These are phyloP conservation scores for Parazoanthus atlanticus DNA, from an alignment of 92 coral and sea anemone species.

Conservation along the genomic window DNA sequence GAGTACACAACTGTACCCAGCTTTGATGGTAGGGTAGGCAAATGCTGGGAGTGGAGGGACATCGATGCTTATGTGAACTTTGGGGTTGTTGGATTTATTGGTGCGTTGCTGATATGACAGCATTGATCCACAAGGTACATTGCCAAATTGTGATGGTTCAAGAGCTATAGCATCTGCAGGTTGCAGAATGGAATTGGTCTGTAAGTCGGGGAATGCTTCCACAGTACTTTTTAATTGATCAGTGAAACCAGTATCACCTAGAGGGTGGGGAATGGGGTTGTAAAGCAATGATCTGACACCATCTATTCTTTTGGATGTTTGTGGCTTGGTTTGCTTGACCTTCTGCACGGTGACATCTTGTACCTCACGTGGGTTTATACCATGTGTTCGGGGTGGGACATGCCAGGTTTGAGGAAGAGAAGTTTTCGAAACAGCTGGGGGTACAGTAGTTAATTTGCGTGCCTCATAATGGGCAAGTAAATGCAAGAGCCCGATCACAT, in stretches of 20 bases:
- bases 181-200: no score
- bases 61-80: no score
- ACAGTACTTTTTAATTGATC: background rate
- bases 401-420: background rate
- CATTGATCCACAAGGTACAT: no score
- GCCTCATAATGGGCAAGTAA: conserved; percentile 1
- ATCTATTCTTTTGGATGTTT: background rate
- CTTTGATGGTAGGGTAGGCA: no score
- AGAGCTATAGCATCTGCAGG: no score
- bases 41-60: no score
- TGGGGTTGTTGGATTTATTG: no score
- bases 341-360: background rate
- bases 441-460: background rate
- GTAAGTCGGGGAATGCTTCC: no score
- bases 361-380: background rate
- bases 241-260: background rate
- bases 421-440: background rate
- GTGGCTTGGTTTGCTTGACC: background rate
- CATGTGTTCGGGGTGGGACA: background rate
- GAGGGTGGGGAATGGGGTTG: background rate
- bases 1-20: no score
- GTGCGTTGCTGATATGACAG: no score
- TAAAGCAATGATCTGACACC: background rate
- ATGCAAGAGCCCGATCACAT: background rate
- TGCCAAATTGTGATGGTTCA: no score